These are phyloP conservation scores for Bembecia ichneumoniformis DNA, from an alignment of 2,888 invertebrate species.

Conservation along the genomic window DNA sequence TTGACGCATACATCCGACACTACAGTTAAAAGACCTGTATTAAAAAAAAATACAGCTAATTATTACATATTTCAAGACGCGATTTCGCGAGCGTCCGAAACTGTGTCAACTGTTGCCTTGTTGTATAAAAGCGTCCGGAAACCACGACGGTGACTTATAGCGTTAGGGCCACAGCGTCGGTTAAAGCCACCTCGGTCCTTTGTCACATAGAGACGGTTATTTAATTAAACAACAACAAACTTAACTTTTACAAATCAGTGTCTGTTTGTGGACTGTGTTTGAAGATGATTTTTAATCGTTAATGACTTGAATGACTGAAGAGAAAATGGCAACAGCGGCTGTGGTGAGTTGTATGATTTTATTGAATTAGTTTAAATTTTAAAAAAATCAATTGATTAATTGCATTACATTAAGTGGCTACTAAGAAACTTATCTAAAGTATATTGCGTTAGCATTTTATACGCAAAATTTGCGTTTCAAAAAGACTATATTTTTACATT, in stretches of 20 bases:
- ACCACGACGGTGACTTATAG: slow-evolving; percentile 15
- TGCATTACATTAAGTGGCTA: too few species aligned
- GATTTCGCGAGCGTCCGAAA: neutral
- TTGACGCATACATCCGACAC: slow-evolving; percentile 2
- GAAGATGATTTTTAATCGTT: neutral
- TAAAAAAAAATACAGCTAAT: neutral
- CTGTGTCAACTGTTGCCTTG: slow-evolving; percentile 6
- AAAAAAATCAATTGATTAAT: neutral
- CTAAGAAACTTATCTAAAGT: too few species aligned
- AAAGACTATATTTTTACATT: too few species aligned
- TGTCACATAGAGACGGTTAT: slow-evolving; percentile 9
- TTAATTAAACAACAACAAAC: too few species aligned
- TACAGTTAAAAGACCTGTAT: neutral
- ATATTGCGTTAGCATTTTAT: too few species aligned
- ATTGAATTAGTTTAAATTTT: neutral
- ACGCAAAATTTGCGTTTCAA: too few species aligned
- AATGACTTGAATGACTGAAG: slow-evolving; percentile 39
- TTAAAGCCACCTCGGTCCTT: slow-evolving; percentile 10
- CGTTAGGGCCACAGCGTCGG: slow-evolving; percentile 6
- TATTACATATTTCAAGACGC: neutral
- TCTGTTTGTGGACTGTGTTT: neutral
- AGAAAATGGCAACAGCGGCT: slow-evolving; percentile 38
- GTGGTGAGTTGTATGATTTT: slow-evolving; percentile 29
- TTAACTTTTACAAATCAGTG: neutral
- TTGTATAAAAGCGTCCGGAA: slow-evolving; percentile 19